Evolutionary conservation across 2,797 vertebrate species (phyloP), one percentile per base, ranked within the genome.

Genomic region (Siniperca obscura): DNA sequence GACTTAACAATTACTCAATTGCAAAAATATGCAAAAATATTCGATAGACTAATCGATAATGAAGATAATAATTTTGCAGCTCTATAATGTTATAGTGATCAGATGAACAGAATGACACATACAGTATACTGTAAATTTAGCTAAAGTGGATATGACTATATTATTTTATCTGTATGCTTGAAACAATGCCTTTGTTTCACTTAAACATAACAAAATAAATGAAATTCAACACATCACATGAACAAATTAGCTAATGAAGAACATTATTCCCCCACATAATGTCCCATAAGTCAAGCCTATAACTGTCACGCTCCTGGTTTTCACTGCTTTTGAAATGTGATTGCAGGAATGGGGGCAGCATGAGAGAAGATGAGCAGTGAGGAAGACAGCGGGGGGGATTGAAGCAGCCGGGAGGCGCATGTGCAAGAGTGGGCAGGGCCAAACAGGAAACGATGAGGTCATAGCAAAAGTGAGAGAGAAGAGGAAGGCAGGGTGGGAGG

Each of bases 361-460:
- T 61, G 72, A 61, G 38, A 57, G 56, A 57, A 16, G n/a, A 70
- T 52, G 48, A 60, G 52, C 53, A 69, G 55, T 13, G 65, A 81
- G 86, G 57, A 86, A 85, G 83, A 86, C 62, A 61, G 13, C n/a
- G 12, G 55, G 77, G 55, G 68, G 70, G 57, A 50, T 48, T 66
- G 69, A 77, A 74, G 74, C 66, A 82, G 83, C 86, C 68, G 66
- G 87, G 71, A 74, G 80, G 82, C 48, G 42, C n/a, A 48, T 89
- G 82, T 91, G 84, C 79, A 77, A 81, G 79, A 87, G 86, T 85
- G 68, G 93, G 93, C 60, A 78, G 85, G 53, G 82, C 91, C 77
- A 90, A 90, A 86, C 90, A 89, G 94, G 92, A 95, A 95, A 85
- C 83, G 86, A 93, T 94, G 94, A 93, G 90, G 90, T 95, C 94